phyloP scores from a whole-genome alignment of 2,888 invertebrate genomes.

The Chaitophorus viminalis region DNA sequence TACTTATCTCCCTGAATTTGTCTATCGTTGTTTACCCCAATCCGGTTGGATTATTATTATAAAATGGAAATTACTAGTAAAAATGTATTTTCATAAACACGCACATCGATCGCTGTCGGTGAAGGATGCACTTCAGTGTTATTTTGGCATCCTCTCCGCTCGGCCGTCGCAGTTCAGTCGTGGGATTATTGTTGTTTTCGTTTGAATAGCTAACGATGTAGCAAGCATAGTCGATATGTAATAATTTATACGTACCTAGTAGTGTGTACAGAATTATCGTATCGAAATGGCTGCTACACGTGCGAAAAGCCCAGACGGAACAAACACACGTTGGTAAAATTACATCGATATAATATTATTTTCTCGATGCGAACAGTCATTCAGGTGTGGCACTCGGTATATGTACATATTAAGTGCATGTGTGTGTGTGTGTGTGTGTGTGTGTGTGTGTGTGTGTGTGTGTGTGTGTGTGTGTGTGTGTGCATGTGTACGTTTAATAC shows the following conservation, averaged over 20 bases:
- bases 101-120: too few species aligned
- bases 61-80: too few species aligned
- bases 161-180: too few species aligned
- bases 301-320: not conserved
- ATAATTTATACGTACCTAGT: not conserved
- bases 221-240: not conserved
- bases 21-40: too few species aligned
- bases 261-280: not conserved
- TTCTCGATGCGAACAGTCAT: not conserved
- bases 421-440: not conserved
- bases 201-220: not conserved
- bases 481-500: not conserved
- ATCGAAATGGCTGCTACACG: not conserved
- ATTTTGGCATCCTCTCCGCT: too few species aligned
- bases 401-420: too few species aligned
- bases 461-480: not conserved
- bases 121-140: too few species aligned
- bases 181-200: not conserved
- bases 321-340: not conserved
- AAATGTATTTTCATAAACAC: too few species aligned
- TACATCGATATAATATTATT: not conserved
- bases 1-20: too few species aligned
- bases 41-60: too few species aligned
- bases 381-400: not conserved
- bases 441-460: not conserved